Percentiles rank a stretch among this genome's conserved stretches.
These are phyloP conservation scores for Dendrolimus punctatus DNA, from an alignment of 1,140 invertebrate species.

Conservation along the genomic window DNA sequence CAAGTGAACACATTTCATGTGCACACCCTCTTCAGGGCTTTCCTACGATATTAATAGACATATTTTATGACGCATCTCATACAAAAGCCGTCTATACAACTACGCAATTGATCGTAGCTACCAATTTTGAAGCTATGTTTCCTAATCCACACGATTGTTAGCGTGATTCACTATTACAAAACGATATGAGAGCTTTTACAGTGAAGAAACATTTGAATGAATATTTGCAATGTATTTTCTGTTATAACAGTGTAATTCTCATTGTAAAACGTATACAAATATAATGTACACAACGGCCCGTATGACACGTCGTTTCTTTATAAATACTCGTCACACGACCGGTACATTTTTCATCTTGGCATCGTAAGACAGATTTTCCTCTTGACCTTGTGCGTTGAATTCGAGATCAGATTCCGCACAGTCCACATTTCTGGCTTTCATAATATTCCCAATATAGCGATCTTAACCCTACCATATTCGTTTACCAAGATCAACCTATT, in stretches of 20 bases:
- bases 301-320: slow-evolving; percentile 40
- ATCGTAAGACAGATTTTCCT: slow-evolving; percentile 32
- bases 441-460: background rate
- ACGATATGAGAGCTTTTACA: background rate
- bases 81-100: background rate
- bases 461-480: too few relatives aligned
- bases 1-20: slow-evolving; percentile 21
- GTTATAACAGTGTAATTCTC: too few relatives aligned
- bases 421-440: slow-evolving; percentile 14
- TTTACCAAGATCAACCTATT: too few relatives aligned
- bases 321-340: slow-evolving; percentile 42
- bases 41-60: slow-evolving; percentile 16
- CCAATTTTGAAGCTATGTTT: too few relatives aligned
- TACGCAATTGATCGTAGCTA: too few relatives aligned
- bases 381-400: slow-evolving; percentile 36
- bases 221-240: too few relatives aligned
- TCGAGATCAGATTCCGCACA: slow-evolving; percentile 27
- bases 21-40: slow-evolving; percentile 20
- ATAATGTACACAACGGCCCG: slow-evolving; percentile 12
- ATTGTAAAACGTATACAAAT: too few relatives aligned
- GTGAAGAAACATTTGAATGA: background rate
- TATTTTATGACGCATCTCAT: slow-evolving; percentile 8
- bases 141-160: too few relatives aligned
- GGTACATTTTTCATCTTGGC: slow-evolving; percentile 33
- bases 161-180: background rate